A percentile compares a stretch with the other conserved stretches of the same genome.
Evolutionary conservation across 2,888 invertebrate genomes (phyloP).

Genomic region (Athetis lepigone): DNA sequence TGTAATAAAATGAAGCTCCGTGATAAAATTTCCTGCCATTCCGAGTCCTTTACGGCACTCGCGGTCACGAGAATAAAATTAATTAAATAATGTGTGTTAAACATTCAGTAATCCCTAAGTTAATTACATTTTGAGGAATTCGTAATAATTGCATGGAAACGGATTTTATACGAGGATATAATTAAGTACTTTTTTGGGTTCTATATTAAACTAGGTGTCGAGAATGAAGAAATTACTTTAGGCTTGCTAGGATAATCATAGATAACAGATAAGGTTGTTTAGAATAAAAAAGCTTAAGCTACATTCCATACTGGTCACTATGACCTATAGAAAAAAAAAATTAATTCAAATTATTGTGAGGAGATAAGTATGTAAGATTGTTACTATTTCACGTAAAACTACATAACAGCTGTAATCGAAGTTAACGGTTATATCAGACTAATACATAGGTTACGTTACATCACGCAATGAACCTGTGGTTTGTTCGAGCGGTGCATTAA

Average conservation of each 20-base stretch:
- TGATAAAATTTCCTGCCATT: conserved; percentile 34
- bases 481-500: too few species aligned
- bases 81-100: conserved; percentile 53
- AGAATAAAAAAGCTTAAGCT: too few species aligned
- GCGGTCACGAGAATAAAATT: conserved; percentile 49
- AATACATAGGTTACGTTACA: too few species aligned
- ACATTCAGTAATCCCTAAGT: conserved; percentile 39
- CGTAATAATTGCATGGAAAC: conserved; percentile 13
- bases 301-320: too few species aligned
- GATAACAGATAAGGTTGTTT: too few species aligned
- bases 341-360: too few species aligned
- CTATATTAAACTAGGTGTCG: not conserved
- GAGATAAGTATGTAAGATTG: too few species aligned
- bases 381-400: too few species aligned
- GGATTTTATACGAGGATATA: conserved; percentile 7
- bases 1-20: conserved; percentile 34
- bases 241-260: not conserved
- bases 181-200: not conserved
- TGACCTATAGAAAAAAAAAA: too few species aligned
- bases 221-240: not conserved
- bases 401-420: too few species aligned
- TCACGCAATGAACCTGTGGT: too few species aligned
- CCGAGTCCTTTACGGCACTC: conserved; percentile 28
- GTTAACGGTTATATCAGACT: too few species aligned
- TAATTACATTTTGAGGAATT: conserved; percentile 37